A percentile compares a stretch with the other conserved stretches of the same genome.
phyloP scores from a whole-genome alignment of 1,140 invertebrate genomes.

The Lineus longissimus region DNA sequence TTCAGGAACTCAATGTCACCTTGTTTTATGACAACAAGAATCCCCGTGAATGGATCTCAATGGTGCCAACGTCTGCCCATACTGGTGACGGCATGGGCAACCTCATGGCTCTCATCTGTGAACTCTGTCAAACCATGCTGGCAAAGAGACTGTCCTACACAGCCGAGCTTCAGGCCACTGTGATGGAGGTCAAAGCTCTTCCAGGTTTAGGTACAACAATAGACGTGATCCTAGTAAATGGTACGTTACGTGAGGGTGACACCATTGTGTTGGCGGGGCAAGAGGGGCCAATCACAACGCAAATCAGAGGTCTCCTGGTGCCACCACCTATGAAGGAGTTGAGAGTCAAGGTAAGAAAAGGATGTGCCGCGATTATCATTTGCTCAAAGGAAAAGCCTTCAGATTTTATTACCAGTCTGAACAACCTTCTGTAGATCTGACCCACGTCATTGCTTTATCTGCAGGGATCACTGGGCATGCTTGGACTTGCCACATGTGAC shows the following conservation, averaged over 20 bases:
- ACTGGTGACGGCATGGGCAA: constrained; percentile 99
- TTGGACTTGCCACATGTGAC: too few relatives aligned
- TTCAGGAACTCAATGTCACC: constrained; percentile 84
- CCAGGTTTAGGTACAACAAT: constrained; percentile 97
- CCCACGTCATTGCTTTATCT: too few relatives aligned
- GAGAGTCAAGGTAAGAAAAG: constrained; percentile 79
- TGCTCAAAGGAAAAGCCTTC: too few relatives aligned
- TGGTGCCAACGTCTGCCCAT: constrained; percentile 96
- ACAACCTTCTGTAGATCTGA: not conserved
- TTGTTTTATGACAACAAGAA: constrained; percentile 96
- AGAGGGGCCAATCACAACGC: constrained; percentile 96
- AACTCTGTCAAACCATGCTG: constrained; percentile 85
- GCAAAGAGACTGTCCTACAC: constrained; percentile 88
- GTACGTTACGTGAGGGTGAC: constrained; percentile 85
- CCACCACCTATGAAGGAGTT: constrained; percentile 96
- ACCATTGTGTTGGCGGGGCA: constrained; percentile 93
- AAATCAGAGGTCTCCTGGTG: constrained; percentile 94
- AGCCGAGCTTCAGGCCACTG: constrained; percentile 91
- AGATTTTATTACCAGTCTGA: not conserved
- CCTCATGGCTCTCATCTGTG: constrained; percentile 85
- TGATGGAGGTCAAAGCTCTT: constrained; percentile 97
- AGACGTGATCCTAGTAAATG: constrained; percentile 97
- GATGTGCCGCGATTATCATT: too few relatives aligned
- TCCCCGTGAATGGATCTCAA: constrained; percentile 83
- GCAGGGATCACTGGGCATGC: too few relatives aligned